Base-by-base conservation (phyloP, 1,140 invertebrate genomes). In the Plectrocnemia conspersa region DNA sequence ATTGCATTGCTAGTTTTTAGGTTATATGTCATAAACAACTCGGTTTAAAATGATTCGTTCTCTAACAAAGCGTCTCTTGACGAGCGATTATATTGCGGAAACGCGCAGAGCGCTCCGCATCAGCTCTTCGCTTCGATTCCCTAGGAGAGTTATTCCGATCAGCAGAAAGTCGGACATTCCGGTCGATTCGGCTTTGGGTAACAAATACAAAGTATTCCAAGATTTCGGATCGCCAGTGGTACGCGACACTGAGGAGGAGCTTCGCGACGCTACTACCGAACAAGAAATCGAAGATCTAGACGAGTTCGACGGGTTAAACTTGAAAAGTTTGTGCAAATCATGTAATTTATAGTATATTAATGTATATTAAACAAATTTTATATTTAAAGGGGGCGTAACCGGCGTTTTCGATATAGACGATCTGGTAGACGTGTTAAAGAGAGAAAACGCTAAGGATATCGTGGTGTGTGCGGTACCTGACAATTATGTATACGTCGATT, bases 321-420 rank as follows among this genome's bases (percentile, higher is more conserved):
- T 71, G 45, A 63, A 75, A 64, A 69, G 76, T 77, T 65, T 71
- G 70, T 68, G n/a, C n/a, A 40, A 40, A n/a, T n/a, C n/a, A n/a
- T n/a, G n/a, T n/a, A n/a, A 25, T 53, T 38, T 45, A 29, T 24
- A n/a, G 13, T 61, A 13, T 11, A 22, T 13, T 9, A 21, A 1
- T n/a, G n/a, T n/a, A n/a, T n/a, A n/a, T n/a, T n/a, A n/a, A n/a
- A n/a, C n/a, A n/a, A n/a, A n/a, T n/a, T n/a, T n/a, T n/a, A n/a
- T n/a, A n/a, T n/a, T 78, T 75, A 18, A 61, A 93, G 90, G 84
- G 65, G 91, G 91, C 1, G 64, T 78, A 50, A 79, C 66, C 58
- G 90, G 90, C 16, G 90, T 93, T 1, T 93, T 84, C 70, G 91
- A 94, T 64, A 79, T 96, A 25, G 86, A 92, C 68, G 89, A 96